These are phyloP conservation scores for Ailurus styani DNA, from an alignment of 2,113 vertebrate species.

Conservation along the genomic window DNA sequence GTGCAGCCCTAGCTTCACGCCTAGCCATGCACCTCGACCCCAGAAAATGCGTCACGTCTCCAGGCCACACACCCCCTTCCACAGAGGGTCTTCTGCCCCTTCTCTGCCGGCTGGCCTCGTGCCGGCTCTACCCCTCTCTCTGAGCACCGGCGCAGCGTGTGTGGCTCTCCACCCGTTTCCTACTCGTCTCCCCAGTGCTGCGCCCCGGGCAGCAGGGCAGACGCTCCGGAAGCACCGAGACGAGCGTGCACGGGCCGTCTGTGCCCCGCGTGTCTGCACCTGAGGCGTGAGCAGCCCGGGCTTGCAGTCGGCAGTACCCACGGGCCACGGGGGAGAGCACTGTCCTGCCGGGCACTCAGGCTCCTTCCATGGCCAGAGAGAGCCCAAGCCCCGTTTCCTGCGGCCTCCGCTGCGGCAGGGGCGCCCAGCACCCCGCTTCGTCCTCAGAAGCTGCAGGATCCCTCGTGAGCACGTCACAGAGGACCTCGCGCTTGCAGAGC, in stretches of 20 bases:
- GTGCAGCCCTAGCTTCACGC: background rate
- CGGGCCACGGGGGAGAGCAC: fast-evolving
- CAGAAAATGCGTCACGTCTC: background rate
- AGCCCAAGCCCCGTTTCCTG: fast-evolving
- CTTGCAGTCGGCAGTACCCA: background rate
- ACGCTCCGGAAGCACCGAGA: fast-evolving
- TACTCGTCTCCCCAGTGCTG: background rate
- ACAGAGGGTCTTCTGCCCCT: background rate
- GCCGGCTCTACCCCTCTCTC: background rate
- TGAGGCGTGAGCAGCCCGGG: fast-evolving
- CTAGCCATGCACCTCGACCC: no score
- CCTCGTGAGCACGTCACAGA: background rate
- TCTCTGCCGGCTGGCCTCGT: background rate
- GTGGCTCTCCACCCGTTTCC: fast-evolving
- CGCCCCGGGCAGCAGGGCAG: fast-evolving
- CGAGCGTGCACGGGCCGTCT: fast-evolving
- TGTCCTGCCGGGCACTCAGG: fast-evolving
- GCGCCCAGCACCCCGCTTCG: background rate
- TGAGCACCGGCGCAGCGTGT: fast-evolving
- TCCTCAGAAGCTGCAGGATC: background rate
- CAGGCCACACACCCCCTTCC: background rate
- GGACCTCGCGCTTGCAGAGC: fast-evolving
- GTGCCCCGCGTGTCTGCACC: no score
- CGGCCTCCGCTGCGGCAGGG: background rate
- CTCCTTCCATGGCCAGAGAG: background rate